A percentile compares a stretch with the other conserved stretches of the same genome.
Conservation (phyloP, 2,888 invertebrate species). For the Eulithis prunata region DNA sequence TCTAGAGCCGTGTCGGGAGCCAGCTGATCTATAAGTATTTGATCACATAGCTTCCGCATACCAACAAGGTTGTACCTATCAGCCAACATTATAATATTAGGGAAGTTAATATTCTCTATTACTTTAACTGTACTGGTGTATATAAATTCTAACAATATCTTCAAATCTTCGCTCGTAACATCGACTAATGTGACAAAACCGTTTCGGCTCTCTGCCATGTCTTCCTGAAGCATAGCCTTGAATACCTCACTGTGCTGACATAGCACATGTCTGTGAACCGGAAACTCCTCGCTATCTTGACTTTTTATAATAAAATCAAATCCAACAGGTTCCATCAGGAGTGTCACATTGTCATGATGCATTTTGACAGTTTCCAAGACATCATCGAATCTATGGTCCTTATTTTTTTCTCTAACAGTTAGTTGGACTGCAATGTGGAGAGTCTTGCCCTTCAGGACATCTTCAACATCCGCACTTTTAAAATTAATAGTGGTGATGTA, state of each 20-base stretch:
- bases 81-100: slow-evolving; percentile 65
- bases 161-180: slow-evolving; percentile 65
- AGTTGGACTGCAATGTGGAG: slow-evolving; percentile 58
- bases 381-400: slow-evolving; percentile 12
- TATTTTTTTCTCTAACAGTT: neutral
- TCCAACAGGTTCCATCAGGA: slow-evolving; percentile 65
- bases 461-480: slow-evolving; percentile 59
- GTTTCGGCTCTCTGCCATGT: slow-evolving; percentile 73
- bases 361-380: slow-evolving; percentile 45
- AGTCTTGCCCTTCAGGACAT: slow-evolving; percentile 60
- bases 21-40: slow-evolving; percentile 61
- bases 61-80: slow-evolving; percentile 70
- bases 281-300: slow-evolving; percentile 65
- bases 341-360: slow-evolving; percentile 61
- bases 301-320: slow-evolving; percentile 75
- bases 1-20: slow-evolving; percentile 66
- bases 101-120: slow-evolving; percentile 60
- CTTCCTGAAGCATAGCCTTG: slow-evolving; percentile 76
- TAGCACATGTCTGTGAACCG: slow-evolving; percentile 67
- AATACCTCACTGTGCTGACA: slow-evolving; percentile 73
- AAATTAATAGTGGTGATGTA: slow-evolving; percentile 70
- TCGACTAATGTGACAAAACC: slow-evolving; percentile 68
- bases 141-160: slow-evolving; percentile 66
- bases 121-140: slow-evolving; percentile 70
- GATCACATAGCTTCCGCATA: slow-evolving; percentile 61